phyloP scores from a whole-genome alignment of 2,888 invertebrate species.

The Ennomos erosarius region DNA sequence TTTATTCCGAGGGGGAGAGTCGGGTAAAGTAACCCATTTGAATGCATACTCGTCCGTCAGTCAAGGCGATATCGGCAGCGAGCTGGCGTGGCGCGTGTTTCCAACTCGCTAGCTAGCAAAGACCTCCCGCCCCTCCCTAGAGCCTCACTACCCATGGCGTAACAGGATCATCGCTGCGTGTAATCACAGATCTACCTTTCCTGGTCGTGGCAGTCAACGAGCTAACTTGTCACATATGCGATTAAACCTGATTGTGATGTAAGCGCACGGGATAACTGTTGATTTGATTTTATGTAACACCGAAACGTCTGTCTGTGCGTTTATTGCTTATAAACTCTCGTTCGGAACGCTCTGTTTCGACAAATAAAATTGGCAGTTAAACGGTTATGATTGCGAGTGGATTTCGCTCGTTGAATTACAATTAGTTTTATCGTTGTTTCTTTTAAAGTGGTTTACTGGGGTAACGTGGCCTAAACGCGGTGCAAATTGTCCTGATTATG shows the following conservation, averaged over 20 bases:
- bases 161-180: slow-evolving; percentile 35
- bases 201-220: slow-evolving; percentile 70
- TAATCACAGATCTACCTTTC: slow-evolving; percentile 46
- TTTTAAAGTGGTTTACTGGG: slow-evolving; percentile 51
- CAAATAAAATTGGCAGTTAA: slow-evolving; percentile 71
- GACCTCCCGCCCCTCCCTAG: slow-evolving; percentile 53
- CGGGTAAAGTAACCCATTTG: slow-evolving; percentile 89
- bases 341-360: slow-evolving; percentile 77
- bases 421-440: slow-evolving; percentile 54
- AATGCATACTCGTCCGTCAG: slow-evolving; percentile 91
- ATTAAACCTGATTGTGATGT: slow-evolving; percentile 85
- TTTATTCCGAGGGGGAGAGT: slow-evolving; percentile 70
- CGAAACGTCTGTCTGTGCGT: slow-evolving; percentile 82
- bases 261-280: slow-evolving; percentile 84
- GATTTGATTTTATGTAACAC: slow-evolving; percentile 85
- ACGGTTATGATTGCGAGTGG: slow-evolving; percentile 73
- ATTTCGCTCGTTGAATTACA: slow-evolving; percentile 62
- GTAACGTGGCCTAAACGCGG: slow-evolving; percentile 35
- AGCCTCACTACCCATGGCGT: slow-evolving; percentile 9
- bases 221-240: slow-evolving; percentile 84
- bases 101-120: slow-evolving; percentile 51
- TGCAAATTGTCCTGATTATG: slow-evolving; percentile 4
- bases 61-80: slow-evolving; percentile 86
- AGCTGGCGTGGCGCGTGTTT: slow-evolving; percentile 70
- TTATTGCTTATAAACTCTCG: slow-evolving; percentile 83